Conservation (phyloP, 2,888 invertebrate genomes). For the Arrhopalites spinosus region DNA sequence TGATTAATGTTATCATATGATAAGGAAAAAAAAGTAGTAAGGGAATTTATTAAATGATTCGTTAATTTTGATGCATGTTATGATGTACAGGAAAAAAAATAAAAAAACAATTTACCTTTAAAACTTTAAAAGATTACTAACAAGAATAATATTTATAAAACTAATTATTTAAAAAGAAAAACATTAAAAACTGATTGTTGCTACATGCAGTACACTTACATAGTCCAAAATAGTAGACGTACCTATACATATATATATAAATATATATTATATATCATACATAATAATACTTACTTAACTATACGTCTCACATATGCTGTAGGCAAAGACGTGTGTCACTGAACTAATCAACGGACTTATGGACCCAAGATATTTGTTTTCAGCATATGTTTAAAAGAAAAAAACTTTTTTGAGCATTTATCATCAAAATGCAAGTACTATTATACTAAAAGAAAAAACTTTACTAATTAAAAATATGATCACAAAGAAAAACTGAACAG, state of each 20-base stretch:
- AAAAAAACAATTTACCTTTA: background rate
- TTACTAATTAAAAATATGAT: background rate
- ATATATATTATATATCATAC: background rate
- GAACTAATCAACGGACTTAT: constrained; percentile 8
- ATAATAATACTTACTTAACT: background rate
- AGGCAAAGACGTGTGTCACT: constrained; percentile 3
- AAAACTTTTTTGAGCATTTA: background rate
- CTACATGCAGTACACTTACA: constrained; percentile 18
- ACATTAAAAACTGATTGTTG: constrained; percentile 28
- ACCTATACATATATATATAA: background rate
- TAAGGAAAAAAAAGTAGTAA: background rate
- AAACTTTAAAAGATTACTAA: background rate
- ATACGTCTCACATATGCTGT: background rate
- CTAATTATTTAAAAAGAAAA: background rate
- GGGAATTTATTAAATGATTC: background rate
- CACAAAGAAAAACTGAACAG: constrained; percentile 6
- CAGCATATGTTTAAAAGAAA: background rate
- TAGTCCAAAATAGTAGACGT: constrained; percentile 24
- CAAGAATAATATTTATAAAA: background rate
- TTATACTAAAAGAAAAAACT: background rate
- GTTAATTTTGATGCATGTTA: constrained; percentile 17
- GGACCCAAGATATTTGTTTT: background rate
- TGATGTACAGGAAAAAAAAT: constrained; percentile 3
- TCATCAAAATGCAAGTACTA: no score
- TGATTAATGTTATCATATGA: background rate